Base-by-base conservation (phyloP, 1,140 invertebrate genomes). In the Drosophila sechellia region DNA sequence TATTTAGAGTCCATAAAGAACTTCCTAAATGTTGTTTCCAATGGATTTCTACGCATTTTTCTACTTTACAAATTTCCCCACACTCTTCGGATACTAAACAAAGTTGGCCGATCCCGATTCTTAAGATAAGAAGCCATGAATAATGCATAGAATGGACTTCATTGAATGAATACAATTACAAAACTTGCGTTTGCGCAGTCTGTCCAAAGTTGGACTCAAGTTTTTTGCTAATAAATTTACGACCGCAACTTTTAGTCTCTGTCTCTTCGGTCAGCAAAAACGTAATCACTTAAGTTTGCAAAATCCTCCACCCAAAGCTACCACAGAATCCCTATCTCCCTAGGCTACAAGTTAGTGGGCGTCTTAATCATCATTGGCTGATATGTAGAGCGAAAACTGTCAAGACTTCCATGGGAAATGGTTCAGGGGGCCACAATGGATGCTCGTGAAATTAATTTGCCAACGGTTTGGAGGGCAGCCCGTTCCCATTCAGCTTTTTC, bases 211-310 rank as follows among this genome's bases (percentile, higher is more conserved):
- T 87, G 53, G 64, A 56, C 48, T 76, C 37, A 61, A 83, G 81
- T 73, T 87, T 84, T 86, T 89, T 84, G 59, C 64, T 87, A 89
- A 87, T 89, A 87, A 89, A 87, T 89, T 87, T 87, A 89, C 70
- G 83, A 89, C 76, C 76, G 22, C 46, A 84, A 89, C 79, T 85
- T 84, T 80, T 50, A 63, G 61, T 65, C 78, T 77, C 39, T 49
- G 58, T 71, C 60, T 72, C 46, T 56, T 50, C 42, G 70, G 46
- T 22, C 54, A 79, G 70, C 83, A 54, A 79, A 87, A 89, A 84
- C 84, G 79, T 89, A 84, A 87, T 87, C 84, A 89, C 84, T 89
- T 87, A 89, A 89, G 71, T 87, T 87, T 81, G 42, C 68, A 49
- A 84, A 79, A 64, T 66, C 56, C 40, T 40, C 50, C 35, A 17